A percentile compares a stretch with the other conserved stretches of the same genome.
phyloP scores from a whole-genome alignment of 2,888 invertebrate species.

The Corythucha ciliata region DNA sequence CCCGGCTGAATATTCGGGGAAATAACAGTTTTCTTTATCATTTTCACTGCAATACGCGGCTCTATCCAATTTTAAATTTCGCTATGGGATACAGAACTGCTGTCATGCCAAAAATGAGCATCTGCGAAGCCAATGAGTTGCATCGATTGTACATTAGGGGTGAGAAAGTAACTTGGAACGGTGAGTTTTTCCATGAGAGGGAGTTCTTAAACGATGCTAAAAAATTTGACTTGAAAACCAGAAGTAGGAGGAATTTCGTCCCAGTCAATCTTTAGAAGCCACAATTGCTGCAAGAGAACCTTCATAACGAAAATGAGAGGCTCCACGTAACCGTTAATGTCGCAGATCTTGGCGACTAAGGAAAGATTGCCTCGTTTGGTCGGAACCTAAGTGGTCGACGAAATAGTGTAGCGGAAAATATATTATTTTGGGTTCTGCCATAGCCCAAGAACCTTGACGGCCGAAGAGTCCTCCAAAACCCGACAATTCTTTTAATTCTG shows the following conservation, averaged over 20 bases:
- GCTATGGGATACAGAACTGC: too few relatives aligned
- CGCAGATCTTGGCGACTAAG: constrained; percentile 26
- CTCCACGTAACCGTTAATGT: constrained; percentile 25
- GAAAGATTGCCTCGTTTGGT: constrained; percentile 29
- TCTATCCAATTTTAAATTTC: too few relatives aligned
- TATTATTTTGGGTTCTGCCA: constrained; percentile 22
- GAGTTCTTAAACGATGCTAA: constrained; percentile 1
- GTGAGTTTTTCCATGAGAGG: neutral
- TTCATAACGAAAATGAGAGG: constrained; percentile 25
- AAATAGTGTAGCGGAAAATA: constrained; percentile 17
- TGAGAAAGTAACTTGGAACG: constrained; percentile 8
- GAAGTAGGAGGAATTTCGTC: constrained; percentile 14
- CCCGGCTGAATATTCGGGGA: too few relatives aligned
- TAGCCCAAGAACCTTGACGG: constrained; percentile 24
- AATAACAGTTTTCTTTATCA: too few relatives aligned
- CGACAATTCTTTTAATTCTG: too few relatives aligned
- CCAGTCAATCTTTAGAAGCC: constrained; percentile 21
- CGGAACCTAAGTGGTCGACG: neutral
- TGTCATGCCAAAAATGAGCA: too few relatives aligned
- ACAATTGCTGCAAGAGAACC: constrained; percentile 21
- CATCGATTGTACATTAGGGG: neutral
- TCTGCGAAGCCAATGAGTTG: too few relatives aligned
- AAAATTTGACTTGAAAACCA: neutral
- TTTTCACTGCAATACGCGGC: too few relatives aligned
- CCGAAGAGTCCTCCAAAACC: too few relatives aligned